phyloP scores from a whole-genome alignment of 2,113 vertebrate genomes.

The Coregonus clupeaformis region DNA sequence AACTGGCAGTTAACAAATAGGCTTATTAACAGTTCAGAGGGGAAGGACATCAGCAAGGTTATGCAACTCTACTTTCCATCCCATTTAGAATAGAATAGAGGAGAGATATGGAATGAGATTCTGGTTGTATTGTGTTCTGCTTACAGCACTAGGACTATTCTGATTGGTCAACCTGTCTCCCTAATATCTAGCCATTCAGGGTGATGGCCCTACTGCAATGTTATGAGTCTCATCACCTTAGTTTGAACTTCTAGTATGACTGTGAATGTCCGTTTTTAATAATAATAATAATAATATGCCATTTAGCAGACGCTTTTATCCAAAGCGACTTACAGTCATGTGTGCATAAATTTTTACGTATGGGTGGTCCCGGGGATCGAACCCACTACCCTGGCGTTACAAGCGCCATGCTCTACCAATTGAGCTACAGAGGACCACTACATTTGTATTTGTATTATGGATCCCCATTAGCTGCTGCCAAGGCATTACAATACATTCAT shows the following conservation, averaged over 20 bases:
- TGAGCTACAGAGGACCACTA: no score
- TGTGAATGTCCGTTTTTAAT: conserved; percentile 69
- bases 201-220: conserved; percentile 43
- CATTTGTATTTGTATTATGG: no score
- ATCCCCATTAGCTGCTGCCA: no score
- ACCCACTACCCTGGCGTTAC: no score
- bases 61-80: conserved; percentile 41
- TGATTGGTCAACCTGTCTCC: conserved; percentile 28
- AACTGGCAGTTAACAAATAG: conserved; percentile 75
- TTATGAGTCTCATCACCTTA: conserved; percentile 65
- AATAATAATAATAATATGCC: no score
- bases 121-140: conserved; percentile 37
- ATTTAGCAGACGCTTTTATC: no score
- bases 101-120: conserved; percentile 46
- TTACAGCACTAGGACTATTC: conserved; percentile 51
- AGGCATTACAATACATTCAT: no score
- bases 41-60: conserved; percentile 68
- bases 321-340: no score
- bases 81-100: conserved; percentile 33
- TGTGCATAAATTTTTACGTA: no score
- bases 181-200: conserved; percentile 49
- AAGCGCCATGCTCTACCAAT: no score
- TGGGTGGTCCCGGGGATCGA: no score
- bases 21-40: conserved; percentile 76
- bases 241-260: conserved; percentile 64